A percentile compares a stretch with the other conserved stretches of the same genome.
These are phyloP conservation scores for Clarias platycephalus DNA, from an alignment of 2,797 vertebrate genomes.

Conservation along the genomic window DNA sequence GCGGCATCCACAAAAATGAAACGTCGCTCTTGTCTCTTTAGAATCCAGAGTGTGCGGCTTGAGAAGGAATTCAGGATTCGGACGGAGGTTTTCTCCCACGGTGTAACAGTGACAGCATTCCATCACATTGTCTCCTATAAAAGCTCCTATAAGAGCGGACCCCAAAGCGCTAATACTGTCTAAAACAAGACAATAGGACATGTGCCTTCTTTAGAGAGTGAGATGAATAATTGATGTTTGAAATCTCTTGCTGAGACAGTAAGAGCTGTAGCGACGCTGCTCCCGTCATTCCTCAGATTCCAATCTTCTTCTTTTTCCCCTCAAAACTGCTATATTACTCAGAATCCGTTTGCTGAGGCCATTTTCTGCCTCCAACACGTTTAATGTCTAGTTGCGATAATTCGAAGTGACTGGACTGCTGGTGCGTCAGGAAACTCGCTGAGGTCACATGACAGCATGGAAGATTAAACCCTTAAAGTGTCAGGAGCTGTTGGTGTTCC, in stretches of 20 bases:
- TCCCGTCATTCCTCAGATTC: background rate
- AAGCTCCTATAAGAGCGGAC: background rate
- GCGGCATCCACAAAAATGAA: background rate
- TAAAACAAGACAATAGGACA: background rate
- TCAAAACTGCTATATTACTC: background rate
- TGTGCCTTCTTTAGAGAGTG: background rate
- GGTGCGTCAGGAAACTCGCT: background rate
- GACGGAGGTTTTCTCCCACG: background rate
- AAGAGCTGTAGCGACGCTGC: background rate
- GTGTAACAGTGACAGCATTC: background rate
- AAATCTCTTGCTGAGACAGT: slow-evolving; percentile 5
- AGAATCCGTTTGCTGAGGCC: background rate
- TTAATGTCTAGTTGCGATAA: background rate
- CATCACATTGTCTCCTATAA: background rate
- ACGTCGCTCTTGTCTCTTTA: background rate
- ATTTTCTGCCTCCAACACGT: background rate
- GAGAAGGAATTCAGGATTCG: background rate
- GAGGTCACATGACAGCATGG: slow-evolving; percentile 5
- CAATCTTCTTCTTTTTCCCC: background rate
- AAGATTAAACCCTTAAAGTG: slow-evolving; percentile 5
- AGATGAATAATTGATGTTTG: slow-evolving; percentile 30
- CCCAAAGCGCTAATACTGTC: background rate
- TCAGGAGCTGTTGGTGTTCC: background rate
- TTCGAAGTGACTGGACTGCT: slow-evolving; percentile 8
- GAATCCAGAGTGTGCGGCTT: background rate